Evolutionary conservation across 2,113 vertebrate genomes (phyloP).

Genomic region (Pelusios castaneus): DNA sequence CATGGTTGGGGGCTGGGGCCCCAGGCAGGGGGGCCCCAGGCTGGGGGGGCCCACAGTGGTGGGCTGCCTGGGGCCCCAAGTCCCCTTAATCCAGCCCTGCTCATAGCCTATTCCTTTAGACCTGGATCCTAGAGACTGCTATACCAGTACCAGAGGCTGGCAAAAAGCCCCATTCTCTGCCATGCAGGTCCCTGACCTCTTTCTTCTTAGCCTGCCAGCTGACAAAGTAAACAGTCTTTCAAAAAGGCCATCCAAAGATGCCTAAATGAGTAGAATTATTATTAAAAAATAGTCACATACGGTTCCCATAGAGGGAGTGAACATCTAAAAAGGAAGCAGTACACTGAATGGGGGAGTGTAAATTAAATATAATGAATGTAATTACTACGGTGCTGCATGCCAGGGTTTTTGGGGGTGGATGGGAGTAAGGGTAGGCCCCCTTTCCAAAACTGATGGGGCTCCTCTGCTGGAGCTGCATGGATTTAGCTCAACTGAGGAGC

Average conservation of each 20-base stretch:
- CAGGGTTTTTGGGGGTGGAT: neutral
- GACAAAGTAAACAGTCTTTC: neutral
- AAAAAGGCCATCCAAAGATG: neutral
- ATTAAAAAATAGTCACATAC: neutral
- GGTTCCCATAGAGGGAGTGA: neutral
- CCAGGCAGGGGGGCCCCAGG: too few relatives aligned
- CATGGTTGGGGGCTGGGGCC: too few relatives aligned
- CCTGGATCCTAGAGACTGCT: neutral
- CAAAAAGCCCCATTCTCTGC: neutral
- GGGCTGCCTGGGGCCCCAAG: too few relatives aligned
- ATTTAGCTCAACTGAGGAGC: neutral
- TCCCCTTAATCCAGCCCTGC: too few relatives aligned
- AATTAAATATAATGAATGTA: neutral
- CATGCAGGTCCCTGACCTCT: neutral
- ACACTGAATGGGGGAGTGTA: fast-evolving
- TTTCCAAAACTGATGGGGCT: neutral
- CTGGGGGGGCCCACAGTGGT: too few relatives aligned
- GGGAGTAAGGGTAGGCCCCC: neutral
- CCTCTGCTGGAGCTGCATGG: neutral
- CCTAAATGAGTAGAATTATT: neutral
- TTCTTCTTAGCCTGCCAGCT: neutral
- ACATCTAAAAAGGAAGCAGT: neutral
- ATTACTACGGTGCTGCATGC: neutral
- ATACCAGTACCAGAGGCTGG: neutral
- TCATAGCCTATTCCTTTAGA: neutral